Evolutionary conservation across 2,113 vertebrate genomes (phyloP).

Genomic region (Acrocephalus arundinaceus): DNA sequence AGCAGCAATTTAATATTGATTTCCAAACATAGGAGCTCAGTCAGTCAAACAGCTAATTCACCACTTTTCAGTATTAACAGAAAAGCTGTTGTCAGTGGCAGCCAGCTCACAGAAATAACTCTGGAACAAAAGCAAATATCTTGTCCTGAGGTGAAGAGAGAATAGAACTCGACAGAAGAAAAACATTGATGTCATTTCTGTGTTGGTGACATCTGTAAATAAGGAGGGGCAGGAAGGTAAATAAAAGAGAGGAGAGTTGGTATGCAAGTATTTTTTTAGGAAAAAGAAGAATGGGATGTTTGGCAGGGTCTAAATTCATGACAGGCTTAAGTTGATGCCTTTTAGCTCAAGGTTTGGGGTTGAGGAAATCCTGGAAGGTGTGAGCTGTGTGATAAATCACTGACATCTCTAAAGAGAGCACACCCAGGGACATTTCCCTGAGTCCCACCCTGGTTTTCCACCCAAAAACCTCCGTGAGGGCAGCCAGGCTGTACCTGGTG

Average conservation of each 20-base stretch:
- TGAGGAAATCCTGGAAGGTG: neutral
- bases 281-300: neutral
- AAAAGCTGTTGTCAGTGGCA: neutral
- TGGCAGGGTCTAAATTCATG: neutral
- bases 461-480: neutral
- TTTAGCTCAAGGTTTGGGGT: neutral
- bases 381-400: neutral
- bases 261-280: neutral
- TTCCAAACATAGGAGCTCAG: neutral
- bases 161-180: neutral
- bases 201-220: neutral
- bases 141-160: neutral
- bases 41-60: neutral
- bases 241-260: neutral
- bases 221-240: neutral
- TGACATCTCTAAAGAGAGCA: neutral
- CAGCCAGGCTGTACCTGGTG: neutral
- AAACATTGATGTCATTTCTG: neutral
- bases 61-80: neutral
- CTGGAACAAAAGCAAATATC: neutral
- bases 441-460: neutral
- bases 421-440: accelerated
- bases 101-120: neutral
- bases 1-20: neutral
- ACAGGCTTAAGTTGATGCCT: neutral